Evolutionary conservation across 2,888 invertebrate genomes (phyloP), one percentile per base, ranked within the genome.

Genomic region (Drosophila cognata): DNA sequence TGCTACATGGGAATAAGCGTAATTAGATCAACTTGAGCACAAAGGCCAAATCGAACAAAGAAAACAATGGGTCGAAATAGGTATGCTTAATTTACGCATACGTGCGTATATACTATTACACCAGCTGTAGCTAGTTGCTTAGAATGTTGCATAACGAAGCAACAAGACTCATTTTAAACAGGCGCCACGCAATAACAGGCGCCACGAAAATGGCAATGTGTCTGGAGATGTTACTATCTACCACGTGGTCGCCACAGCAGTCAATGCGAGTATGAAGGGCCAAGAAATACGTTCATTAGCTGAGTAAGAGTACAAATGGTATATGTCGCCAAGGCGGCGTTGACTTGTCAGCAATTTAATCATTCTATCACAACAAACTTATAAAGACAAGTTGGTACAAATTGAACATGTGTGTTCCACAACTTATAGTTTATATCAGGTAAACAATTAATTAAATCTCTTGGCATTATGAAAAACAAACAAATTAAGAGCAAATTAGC

Each of bases 1-100:
- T 84, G 81, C 68, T 52, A 36, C 57, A 66, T 51, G 16, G 38
- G 35, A 70, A 74, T 88, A 84, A 89, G 84, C 82, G 71, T 84
- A 84, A 89, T 79, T 87, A 75, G 82, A 89, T 84, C 76, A 75
- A 66, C 81, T 77, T 83, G 66, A 68, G 69, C 74, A 85, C 87
- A 86, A 52, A 63, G 69, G 21, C 25, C 62, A 33, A 48, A 25
- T 16, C 58, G 36, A 52, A 16, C 13, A 10, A 46, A 25, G 43
- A 28, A 21, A 63, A 48, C 57, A 68, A 31, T 51, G 38, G 33
- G 18, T 25, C 28, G 4, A 8, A 57, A 33, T 48, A 29, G 48
- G 5, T 50, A 48, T 33, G 18, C 16, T 41, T 41, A 35, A 29
- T 33, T 33, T 28, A 16, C 16, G n/a, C 21, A 25, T 46, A 28